Conservation (phyloP, 1,140 invertebrate genomes). For the Drosophila arawakana region DNA sequence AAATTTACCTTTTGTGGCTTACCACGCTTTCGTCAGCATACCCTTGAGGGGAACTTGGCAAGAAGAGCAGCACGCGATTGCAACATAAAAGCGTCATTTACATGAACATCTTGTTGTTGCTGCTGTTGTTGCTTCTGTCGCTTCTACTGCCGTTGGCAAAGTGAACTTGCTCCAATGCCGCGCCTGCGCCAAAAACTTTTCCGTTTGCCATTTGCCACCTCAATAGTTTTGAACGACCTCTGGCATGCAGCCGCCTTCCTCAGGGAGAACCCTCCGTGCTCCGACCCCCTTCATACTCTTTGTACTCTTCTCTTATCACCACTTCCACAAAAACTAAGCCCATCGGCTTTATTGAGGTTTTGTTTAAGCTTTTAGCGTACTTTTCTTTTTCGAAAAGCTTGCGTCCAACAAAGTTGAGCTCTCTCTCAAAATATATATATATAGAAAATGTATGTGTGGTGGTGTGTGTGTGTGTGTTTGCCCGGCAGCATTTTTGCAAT, state of each 20-base stretch:
- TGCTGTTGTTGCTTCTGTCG: constrained; percentile 25
- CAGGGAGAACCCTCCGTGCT: neutral
- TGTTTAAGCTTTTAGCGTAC: constrained; percentile 79
- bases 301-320: neutral
- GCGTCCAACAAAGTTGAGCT: constrained; percentile 47
- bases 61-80: constrained; percentile 59
- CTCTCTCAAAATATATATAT: neutral
- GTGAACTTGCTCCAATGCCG: constrained; percentile 36
- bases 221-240: constrained; percentile 64
- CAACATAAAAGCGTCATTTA: constrained; percentile 81
- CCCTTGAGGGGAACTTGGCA: no score
- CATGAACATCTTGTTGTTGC: constrained; percentile 52
- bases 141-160: constrained; percentile 27
- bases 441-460: constrained; percentile 5
- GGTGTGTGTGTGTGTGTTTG: constrained; percentile 54
- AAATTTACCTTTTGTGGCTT: no score
- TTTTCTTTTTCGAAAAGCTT: constrained; percentile 63
- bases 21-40: no score
- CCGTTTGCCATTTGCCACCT: constrained; percentile 78
- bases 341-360: constrained; percentile 78
- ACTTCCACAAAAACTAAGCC: constrained; percentile 11
- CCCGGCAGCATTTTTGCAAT: constrained; percentile 81
- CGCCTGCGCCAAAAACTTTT: constrained; percentile 77
- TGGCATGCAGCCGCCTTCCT: neutral
- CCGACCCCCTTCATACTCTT: neutral